Percentiles rank a stretch among this genome's conserved stretches.
Evolutionary conservation across 2,113 vertebrate species (phyloP).

Genomic region (Oxyura jamaicensis): DNA sequence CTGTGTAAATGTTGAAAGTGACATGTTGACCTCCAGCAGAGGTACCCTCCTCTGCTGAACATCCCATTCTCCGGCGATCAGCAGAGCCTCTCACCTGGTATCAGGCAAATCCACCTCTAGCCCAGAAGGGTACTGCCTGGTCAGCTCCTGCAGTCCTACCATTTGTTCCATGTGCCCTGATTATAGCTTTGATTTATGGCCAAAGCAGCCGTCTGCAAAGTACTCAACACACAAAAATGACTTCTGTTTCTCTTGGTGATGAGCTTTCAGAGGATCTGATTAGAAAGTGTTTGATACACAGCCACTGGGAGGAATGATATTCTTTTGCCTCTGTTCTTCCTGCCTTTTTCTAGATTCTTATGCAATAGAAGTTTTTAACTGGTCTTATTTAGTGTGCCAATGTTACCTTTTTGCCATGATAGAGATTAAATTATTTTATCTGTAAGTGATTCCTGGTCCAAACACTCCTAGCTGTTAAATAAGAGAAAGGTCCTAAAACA

Average conservation of each 20-base stretch:
- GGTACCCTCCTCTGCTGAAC: neutral
- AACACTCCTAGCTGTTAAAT: neutral
- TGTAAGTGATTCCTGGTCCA: neutral
- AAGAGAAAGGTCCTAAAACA: neutral
- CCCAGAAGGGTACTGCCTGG: neutral
- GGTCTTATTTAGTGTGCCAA: neutral
- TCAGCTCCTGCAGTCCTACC: neutral
- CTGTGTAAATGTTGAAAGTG: neutral
- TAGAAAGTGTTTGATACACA: neutral
- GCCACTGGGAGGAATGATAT: neutral
- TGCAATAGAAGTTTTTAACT: neutral
- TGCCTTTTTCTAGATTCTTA: neutral
- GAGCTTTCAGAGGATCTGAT: neutral
- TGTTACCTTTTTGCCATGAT: neutral
- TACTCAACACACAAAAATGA: neutral
- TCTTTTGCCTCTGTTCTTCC: neutral
- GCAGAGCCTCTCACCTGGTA: neutral
- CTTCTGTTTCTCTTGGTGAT: neutral
- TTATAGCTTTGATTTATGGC: neutral
- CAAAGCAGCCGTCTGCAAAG: constrained; percentile 43
- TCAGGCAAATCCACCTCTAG: neutral
- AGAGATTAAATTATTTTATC: neutral
- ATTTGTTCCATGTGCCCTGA: neutral
- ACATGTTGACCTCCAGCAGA: rapidly evolving
- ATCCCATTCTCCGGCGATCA: rapidly evolving